A percentile compares a stretch with the other conserved stretches of the same genome.
Conservation (phyloP, 2,797 vertebrate species). For the Rhyacichthys aspro region DNA sequence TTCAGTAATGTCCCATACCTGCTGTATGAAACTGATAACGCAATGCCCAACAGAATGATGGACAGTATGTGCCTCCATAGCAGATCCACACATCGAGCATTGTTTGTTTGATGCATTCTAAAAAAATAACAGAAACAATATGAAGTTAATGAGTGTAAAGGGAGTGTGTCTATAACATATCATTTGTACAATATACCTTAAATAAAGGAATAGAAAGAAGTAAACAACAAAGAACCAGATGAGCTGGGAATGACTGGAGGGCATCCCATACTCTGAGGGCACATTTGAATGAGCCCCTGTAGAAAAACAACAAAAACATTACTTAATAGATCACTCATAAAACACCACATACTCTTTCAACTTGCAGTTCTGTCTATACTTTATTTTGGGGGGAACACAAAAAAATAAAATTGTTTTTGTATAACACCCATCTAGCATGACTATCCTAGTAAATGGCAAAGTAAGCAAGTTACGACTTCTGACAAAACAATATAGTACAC, state of each 20-base stretch:
- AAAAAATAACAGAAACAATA: conserved; percentile 15
- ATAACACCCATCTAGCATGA: too few relatives aligned
- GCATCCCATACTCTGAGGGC: conserved; percentile 95
- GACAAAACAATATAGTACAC: too few relatives aligned
- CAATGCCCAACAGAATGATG: conserved; percentile 87
- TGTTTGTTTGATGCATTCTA: conserved; percentile 99
- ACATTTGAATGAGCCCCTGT: conserved; percentile 87
- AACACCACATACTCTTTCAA: too few relatives aligned
- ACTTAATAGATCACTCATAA: too few relatives aligned
- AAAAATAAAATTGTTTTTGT: too few relatives aligned
- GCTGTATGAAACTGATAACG: conserved; percentile 96
- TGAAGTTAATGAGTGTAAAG: background rate
- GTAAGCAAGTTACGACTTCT: too few relatives aligned
- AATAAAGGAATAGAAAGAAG: conserved; percentile 99
- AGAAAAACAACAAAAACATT: conserved; percentile 28
- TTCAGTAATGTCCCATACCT: conserved; percentile 77
- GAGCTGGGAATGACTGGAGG: conserved; percentile 96
- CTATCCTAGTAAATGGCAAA: too few relatives aligned
- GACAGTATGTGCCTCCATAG: conserved; percentile 97
- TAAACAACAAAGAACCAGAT: conserved; percentile 99
- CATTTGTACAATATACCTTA: conserved; percentile 86
- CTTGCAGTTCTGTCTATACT: too few relatives aligned
- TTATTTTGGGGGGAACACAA: too few relatives aligned
- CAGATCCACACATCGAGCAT: conserved; percentile 96
- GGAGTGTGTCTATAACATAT: background rate